Conservation (phyloP, 2,888 invertebrate species). For the Anoncus sp. region DNA sequence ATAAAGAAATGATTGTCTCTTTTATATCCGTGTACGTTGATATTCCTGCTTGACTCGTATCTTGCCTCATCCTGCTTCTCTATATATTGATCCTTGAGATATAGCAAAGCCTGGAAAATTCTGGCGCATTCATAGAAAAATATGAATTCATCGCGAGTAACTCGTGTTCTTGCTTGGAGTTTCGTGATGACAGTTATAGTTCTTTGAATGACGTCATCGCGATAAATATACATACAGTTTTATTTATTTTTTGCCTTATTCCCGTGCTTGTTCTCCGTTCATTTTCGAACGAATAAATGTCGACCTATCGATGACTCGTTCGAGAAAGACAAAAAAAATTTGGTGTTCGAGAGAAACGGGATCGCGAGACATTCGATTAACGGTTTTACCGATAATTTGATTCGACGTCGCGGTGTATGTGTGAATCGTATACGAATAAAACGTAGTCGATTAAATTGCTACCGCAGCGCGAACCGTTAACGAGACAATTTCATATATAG, state of each 20-base stretch:
- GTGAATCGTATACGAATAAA: constrained; percentile 42
- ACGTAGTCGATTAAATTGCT: constrained; percentile 23
- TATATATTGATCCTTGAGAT: too few species aligned
- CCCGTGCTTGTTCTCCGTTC: neutral
- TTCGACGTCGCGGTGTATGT: constrained; percentile 15
- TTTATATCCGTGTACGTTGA: too few species aligned
- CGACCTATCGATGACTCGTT: neutral
- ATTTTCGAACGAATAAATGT: neutral
- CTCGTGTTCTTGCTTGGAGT: too few species aligned
- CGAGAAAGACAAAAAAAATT: constrained; percentile 10
- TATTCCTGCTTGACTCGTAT: too few species aligned
- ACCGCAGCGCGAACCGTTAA: constrained; percentile 14
- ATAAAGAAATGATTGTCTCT: too few species aligned
- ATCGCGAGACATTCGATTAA: constrained; percentile 62
- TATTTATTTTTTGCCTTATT: constrained; percentile 2
- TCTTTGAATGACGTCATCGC: neutral
- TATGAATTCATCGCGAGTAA: too few species aligned
- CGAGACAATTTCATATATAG: constrained; percentile 31
- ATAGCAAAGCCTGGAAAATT: too few species aligned
- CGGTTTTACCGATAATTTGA: constrained; percentile 47
- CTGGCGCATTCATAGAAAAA: too few species aligned
- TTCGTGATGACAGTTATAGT: too few species aligned
- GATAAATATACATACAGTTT: neutral
- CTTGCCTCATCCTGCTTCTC: too few species aligned
- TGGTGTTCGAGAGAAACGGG: constrained; percentile 21